Percentiles rank a stretch among this genome's conserved stretches.
Conservation (phyloP, 2,113 vertebrate genomes). For the Beaufortia kweichowensis region DNA sequence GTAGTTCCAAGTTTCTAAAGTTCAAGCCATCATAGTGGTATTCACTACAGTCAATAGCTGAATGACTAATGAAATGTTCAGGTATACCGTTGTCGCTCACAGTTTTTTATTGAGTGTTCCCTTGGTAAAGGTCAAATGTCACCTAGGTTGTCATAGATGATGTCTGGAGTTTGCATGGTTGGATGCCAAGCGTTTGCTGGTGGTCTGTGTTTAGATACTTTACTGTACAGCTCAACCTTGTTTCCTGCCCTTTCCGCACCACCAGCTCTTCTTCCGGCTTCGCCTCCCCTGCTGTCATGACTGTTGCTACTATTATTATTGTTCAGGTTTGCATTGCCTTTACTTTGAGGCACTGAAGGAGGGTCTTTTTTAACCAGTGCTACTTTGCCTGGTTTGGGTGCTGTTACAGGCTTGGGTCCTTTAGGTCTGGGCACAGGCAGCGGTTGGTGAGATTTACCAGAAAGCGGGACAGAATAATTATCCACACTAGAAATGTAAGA, state of each 20-base stretch:
- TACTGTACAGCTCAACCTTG: slow-evolving; percentile 79
- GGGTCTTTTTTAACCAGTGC: slow-evolving; percentile 66
- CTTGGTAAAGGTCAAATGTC: slow-evolving; percentile 64
- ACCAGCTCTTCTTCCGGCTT: slow-evolving; percentile 14
- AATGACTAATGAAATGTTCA: not conserved
- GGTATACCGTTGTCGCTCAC: not conserved
- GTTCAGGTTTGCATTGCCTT: slow-evolving; percentile 64
- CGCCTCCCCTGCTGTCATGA: slow-evolving; percentile 13
- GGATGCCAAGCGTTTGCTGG: slow-evolving; percentile 55
- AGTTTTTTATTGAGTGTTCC: not conserved
- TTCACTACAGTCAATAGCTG: not conserved
- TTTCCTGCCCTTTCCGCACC: slow-evolving; percentile 42
- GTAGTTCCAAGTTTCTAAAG: slow-evolving; percentile 21
- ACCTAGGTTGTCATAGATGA: slow-evolving; percentile 79
- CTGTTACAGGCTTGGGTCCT: slow-evolving; percentile 77
- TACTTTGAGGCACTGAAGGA: slow-evolving; percentile 59
- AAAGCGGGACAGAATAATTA: slow-evolving; percentile 70
- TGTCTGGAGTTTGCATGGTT: slow-evolving; percentile 65
- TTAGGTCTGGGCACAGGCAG: slow-evolving; percentile 50
- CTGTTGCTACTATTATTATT: slow-evolving; percentile 76
- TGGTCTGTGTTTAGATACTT: slow-evolving; percentile 73
- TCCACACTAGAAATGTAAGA: slow-evolving; percentile 73
- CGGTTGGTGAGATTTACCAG: slow-evolving; percentile 40
- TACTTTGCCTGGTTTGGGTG: slow-evolving; percentile 79
- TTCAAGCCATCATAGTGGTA: not conserved